Percentiles rank a stretch among this genome's conserved stretches.
Evolutionary conservation across 2,113 vertebrate species (phyloP).

Genomic region (Corapipo altera): DNA sequence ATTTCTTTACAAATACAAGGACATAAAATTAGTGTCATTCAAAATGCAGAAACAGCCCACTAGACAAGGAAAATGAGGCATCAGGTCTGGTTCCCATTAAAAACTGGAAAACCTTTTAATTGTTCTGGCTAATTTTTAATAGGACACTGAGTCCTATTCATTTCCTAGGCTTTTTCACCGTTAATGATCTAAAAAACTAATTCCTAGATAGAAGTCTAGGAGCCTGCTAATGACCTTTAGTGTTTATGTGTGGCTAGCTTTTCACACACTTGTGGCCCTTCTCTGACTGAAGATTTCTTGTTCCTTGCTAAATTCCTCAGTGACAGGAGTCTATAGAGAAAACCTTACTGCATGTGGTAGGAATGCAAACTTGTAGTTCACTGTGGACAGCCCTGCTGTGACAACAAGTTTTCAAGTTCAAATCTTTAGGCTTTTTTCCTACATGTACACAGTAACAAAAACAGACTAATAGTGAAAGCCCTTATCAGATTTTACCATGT

Average conservation of each 20-base stretch:
- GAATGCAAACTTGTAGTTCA: constrained; percentile 54
- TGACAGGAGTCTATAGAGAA: constrained; percentile 54
- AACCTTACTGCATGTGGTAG: constrained; percentile 56
- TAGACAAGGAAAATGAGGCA: neutral
- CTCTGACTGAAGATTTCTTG: constrained; percentile 70
- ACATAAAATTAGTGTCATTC: neutral
- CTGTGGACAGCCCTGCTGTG: constrained; percentile 61
- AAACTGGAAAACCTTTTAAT: constrained; percentile 25
- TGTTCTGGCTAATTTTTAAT: constrained; percentile 61
- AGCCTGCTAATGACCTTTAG: constrained; percentile 58
- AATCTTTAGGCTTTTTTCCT: constrained; percentile 47
- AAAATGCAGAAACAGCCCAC: constrained; percentile 6
- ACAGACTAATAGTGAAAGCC: neutral
- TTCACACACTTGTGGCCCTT: constrained; percentile 44
- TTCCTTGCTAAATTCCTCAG: constrained; percentile 67
- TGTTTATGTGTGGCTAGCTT: neutral
- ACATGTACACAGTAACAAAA: neutral
- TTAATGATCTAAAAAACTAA: constrained; percentile 51
- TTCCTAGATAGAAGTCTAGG: constrained; percentile 30
- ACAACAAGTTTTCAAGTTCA: constrained; percentile 52
- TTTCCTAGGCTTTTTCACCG: constrained; percentile 20
- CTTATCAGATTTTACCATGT: neutral
- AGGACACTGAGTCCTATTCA: constrained; percentile 23
- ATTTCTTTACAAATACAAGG: neutral
- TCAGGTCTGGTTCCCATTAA: constrained; percentile 14